phyloP scores from a whole-genome alignment of 2,888 invertebrate species.

The Carterocephalus palaemon region DNA sequence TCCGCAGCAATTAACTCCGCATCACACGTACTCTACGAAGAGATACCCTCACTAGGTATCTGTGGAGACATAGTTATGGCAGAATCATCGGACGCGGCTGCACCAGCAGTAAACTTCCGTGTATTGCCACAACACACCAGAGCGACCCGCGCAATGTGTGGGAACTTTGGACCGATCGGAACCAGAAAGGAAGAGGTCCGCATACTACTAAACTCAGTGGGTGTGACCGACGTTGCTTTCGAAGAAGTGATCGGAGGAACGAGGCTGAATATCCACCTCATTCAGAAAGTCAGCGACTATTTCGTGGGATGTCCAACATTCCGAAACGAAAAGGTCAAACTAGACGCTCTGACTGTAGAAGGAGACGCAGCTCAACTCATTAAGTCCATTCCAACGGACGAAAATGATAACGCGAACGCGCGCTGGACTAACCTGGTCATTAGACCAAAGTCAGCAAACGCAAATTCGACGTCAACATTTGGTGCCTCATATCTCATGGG shows the following conservation, averaged over 20 bases:
- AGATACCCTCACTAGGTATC: neutral
- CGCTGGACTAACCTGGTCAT: neutral
- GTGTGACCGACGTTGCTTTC: neutral
- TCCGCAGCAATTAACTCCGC: too few relatives aligned
- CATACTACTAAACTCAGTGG: neutral
- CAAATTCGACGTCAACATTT: neutral
- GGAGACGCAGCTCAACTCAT: constrained; percentile 21
- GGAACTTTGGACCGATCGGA: neutral
- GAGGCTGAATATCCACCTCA: neutral
- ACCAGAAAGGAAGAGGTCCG: neutral
- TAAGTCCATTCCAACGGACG: constrained; percentile 7
- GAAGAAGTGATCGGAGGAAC: neutral
- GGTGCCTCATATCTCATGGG: neutral
- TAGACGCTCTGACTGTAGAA: constrained; percentile 24
- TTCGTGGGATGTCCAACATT: constrained; percentile 24
- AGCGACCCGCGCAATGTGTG: constrained; percentile 6
- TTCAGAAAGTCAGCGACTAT: constrained; percentile 23
- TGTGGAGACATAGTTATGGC: neutral
- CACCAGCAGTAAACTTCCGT: neutral
- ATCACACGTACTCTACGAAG: neutral
- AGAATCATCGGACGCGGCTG: neutral
- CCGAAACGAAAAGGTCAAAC: constrained; percentile 24
- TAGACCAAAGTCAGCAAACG: neutral
- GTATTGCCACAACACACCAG: neutral
- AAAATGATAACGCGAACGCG: neutral